Evolutionary conservation across 2,113 vertebrate genomes (phyloP), one percentile per base, ranked within the genome.

Genomic region (Crotalus helleri): DNA sequence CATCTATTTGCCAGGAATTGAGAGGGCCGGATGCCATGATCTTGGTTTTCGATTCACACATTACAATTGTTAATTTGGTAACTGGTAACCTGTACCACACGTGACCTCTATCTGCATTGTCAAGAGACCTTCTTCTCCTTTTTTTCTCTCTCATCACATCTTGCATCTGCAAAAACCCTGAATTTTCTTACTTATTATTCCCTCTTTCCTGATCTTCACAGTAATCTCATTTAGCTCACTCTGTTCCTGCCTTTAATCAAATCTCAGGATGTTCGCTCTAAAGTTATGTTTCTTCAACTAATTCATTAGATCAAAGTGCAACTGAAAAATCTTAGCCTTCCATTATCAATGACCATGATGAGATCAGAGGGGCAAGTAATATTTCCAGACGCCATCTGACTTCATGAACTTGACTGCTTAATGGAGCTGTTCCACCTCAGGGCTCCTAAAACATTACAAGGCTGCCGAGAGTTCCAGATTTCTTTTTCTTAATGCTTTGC

Each of bases 401-500:
- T 88, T 90, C 89, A 24, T 69, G 91, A 4, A 92, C 90, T 92
- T 49, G 9, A 33, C 9, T 4, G 57, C 17, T 23, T 51, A 61
- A 95, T 95, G 0, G 39, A 94, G 1, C 0, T 2, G 57, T 93
- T 94, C 21, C 58, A 49, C 2, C 8, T 74, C 0, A 53, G 39
- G 55, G 74, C 85, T 46, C 1, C 90, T 4, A 94, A 58, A 90
- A 91, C 87, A 54, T 1, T 0, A 0, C 5, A 81, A 49, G 12
- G 1, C 5, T 92, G 58, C 85, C 24, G 85, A 0, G 91, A 13
- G 3, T 57, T 3, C 2, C 1, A 74, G 6, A 57, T 89, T 93
- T 95, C 94, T 92, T 85, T 96, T 96, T 96, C 92, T 59, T 96
- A 95, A 95, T 94, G 89, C 96, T 97, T 94, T 97, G 91, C 96